A percentile compares a stretch with the other conserved stretches of the same genome.
Evolutionary conservation across 2,113 vertebrate genomes (phyloP).

Genomic region (Cynocephalus volans): DNA sequence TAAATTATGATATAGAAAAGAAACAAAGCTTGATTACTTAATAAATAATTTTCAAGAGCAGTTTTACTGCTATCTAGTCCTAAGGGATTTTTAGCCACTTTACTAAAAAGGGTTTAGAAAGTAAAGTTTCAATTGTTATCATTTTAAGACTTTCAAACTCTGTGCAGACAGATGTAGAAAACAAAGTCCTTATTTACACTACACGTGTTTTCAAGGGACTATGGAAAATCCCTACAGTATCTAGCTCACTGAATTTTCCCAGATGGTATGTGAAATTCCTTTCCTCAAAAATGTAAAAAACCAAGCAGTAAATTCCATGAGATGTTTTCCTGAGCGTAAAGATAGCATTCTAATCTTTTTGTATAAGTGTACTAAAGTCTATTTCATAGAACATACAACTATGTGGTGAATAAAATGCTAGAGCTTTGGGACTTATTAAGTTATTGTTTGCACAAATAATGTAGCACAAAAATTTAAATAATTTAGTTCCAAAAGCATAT

Average conservation of each 20-base stretch:
- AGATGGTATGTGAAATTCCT: constrained; percentile 47
- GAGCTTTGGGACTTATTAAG: neutral
- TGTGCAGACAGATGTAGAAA: neutral
- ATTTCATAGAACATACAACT: neutral
- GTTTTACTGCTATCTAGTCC: neutral
- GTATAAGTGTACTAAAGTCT: neutral
- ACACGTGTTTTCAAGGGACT: neutral
- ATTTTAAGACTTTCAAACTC: neutral
- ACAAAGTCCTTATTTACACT: constrained; percentile 15
- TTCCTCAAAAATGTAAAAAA: constrained; percentile 28
- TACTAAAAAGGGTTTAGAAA: constrained; percentile 2
- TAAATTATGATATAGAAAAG: neutral
- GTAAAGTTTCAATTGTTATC: constrained; percentile 13
- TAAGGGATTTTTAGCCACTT: neutral
- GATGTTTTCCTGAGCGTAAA: constrained; percentile 18
- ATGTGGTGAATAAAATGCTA: neutral
- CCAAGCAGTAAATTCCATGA: neutral
- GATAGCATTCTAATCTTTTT: neutral
- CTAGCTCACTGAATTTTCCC: constrained; percentile 36
- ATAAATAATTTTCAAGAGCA: constrained; percentile 32
- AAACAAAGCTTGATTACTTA: neutral
- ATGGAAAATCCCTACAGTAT: neutral
- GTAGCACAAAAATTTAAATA: neutral
- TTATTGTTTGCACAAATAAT: constrained; percentile 35
- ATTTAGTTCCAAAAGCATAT: neutral